These are phyloP conservation scores for Ictalurus furcatus DNA, from an alignment of 2,113 vertebrate species.

Conservation along the genomic window DNA sequence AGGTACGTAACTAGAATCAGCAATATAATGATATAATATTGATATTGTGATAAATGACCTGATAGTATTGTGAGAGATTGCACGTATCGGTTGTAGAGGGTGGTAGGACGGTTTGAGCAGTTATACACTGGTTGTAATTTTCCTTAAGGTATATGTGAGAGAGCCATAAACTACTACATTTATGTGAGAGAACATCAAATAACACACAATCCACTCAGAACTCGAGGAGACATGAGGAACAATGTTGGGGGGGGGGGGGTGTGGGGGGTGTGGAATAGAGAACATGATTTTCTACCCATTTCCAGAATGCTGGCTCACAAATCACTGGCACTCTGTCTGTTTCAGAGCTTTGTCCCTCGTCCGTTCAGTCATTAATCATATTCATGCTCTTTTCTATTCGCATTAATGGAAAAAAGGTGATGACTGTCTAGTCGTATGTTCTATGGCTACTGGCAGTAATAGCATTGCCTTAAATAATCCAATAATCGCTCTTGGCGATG, in stretches of 20 bases:
- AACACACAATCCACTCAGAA: background rate
- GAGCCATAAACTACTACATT: background rate
- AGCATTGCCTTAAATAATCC: background rate
- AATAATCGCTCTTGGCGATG: background rate
- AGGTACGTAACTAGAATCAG: background rate
- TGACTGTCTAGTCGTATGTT: background rate
- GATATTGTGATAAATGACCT: background rate
- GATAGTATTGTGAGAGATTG: background rate
- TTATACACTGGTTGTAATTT: background rate
- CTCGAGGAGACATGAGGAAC: background rate
- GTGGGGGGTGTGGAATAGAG: background rate
- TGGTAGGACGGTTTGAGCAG: background rate
- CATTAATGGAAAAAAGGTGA: background rate
- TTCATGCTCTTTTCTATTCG: background rate
- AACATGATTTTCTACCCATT: background rate
- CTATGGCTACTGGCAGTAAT: background rate
- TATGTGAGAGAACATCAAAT: background rate
- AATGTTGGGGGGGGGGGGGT: background rate
- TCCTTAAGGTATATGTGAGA: background rate
- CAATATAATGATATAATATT: background rate
- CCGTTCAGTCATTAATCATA: constrained; percentile 7
- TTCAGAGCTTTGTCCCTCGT: constrained; percentile 1
- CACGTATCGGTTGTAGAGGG: background rate
- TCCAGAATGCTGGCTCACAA: background rate
- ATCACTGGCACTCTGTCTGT: background rate